A percentile compares a stretch with the other conserved stretches of the same genome.
Conservation (phyloP, 2,113 vertebrate genomes). For the Daboia siamensis region DNA sequence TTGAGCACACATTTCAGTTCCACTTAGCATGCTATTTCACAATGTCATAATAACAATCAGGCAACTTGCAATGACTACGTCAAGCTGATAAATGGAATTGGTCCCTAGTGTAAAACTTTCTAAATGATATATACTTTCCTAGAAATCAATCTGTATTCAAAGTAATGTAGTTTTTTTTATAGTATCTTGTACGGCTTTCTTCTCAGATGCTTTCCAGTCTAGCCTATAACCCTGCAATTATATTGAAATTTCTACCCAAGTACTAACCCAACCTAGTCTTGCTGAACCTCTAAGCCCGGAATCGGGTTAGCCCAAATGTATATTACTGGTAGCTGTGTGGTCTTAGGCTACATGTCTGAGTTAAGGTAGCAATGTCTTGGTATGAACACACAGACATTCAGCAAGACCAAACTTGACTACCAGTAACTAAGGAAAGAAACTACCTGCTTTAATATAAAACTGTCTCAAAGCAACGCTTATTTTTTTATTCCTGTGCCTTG, state of each 20-base stretch:
- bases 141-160: background rate
- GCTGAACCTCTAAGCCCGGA: background rate
- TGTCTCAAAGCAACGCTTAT: background rate
- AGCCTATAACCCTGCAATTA: background rate
- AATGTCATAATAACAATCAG: background rate
- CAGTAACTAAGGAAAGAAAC: background rate
- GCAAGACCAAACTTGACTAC: background rate
- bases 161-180: background rate
- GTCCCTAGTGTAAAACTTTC: background rate
- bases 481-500: background rate
- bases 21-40: background rate
- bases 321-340: background rate
- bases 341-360: background rate
- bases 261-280: background rate
- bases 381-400: background rate
- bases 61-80: background rate
- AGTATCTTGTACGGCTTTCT: background rate
- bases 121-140: background rate
- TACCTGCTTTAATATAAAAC: background rate
- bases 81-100: background rate
- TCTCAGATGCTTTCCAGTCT: background rate
- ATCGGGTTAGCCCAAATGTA: background rate
- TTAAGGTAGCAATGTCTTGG: background rate
- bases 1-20: conserved; percentile 36
- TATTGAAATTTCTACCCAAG: background rate